A percentile compares a stretch with the other conserved stretches of the same genome.
Conservation (phyloP, 2,888 invertebrate genomes). For the Stramonita haemastoma region DNA sequence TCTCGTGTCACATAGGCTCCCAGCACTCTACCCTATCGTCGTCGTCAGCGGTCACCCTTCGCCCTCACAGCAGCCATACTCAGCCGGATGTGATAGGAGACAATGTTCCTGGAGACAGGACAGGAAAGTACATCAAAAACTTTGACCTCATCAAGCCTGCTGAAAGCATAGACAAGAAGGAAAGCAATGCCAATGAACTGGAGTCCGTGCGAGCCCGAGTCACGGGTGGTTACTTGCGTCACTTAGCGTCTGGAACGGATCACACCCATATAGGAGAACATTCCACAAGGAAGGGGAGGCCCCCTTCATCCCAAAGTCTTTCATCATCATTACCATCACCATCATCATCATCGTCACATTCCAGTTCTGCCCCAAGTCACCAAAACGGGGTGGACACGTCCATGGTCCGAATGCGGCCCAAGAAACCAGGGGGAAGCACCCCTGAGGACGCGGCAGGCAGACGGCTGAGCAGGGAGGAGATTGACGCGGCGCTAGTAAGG, state of each 20-base stretch:
- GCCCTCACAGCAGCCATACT: background rate
- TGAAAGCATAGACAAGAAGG: constrained; percentile 27
- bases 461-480: constrained; percentile 66
- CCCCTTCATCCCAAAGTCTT: constrained; percentile 30
- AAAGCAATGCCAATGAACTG: background rate
- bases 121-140: constrained; percentile 44
- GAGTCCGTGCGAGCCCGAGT: constrained; percentile 38
- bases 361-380: constrained; percentile 37
- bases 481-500: constrained; percentile 64
- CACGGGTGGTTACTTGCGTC: constrained; percentile 19
- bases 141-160: constrained; percentile 42
- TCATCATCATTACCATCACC: background rate
- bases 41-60: constrained; percentile 13
- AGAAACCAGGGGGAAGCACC: constrained; percentile 40
- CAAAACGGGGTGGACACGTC: constrained; percentile 40
- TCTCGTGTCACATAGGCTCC: background rate
- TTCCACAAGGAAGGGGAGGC: constrained; percentile 46
- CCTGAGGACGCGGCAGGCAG: constrained; percentile 51
- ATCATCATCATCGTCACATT: constrained; percentile 46
- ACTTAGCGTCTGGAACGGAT: background rate
- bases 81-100: constrained; percentile 29
- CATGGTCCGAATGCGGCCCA: constrained; percentile 42
- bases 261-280: constrained; percentile 38
- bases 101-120: constrained; percentile 44
- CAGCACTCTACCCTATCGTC: constrained; percentile 1